phyloP scores from a whole-genome alignment of 1,140 invertebrate species.

The Sarcophaga peregrina region DNA sequence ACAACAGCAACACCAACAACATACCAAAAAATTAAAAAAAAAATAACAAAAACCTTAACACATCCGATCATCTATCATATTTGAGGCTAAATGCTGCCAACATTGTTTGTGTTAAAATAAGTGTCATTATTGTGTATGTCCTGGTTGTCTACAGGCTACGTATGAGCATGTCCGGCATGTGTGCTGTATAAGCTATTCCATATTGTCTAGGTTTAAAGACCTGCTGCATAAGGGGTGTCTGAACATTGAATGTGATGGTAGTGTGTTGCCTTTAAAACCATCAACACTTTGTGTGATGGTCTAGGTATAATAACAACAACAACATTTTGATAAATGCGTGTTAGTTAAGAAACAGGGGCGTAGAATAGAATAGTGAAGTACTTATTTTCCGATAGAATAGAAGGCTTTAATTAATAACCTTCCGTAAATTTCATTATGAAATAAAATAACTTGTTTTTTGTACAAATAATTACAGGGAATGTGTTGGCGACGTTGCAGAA shows the following conservation, averaged over 20 bases:
- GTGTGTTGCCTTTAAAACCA: background rate
- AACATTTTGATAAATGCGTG: constrained; percentile 4
- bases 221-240: background rate
- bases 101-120: constrained; percentile 26
- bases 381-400: no score
- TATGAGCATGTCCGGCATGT: background rate
- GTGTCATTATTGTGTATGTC: constrained; percentile 5
- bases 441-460: no score
- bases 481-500: no score
- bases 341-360: background rate
- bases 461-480: no score
- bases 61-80: constrained; percentile 25
- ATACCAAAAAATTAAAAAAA: background rate
- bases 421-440: no score
- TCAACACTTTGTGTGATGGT: constrained; percentile 25
- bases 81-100: constrained; percentile 19
- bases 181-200: background rate
- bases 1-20: background rate
- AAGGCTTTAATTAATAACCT: no score
- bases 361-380: no score
- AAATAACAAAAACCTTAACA: background rate
- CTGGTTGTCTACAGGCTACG: no score
- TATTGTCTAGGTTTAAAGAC: background rate
- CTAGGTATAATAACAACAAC: constrained; percentile 7
- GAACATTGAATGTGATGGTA: background rate